phyloP scores from a whole-genome alignment of 2,113 vertebrate genomes.

The Cyanoderma ruficeps region DNA sequence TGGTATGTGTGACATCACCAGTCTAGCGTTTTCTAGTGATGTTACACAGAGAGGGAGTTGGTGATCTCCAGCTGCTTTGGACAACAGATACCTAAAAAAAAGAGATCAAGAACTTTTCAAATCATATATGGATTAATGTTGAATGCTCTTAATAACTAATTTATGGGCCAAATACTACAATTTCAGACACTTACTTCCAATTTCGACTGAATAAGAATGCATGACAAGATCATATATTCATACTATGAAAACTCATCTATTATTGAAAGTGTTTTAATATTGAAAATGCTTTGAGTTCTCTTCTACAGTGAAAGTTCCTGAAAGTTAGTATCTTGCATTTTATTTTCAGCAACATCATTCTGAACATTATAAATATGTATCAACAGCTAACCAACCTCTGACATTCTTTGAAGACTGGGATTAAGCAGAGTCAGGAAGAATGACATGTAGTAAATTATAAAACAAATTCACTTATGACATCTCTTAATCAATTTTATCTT shows the following conservation, averaged over 20 bases:
- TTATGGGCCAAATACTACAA: neutral
- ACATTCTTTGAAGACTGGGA: neutral
- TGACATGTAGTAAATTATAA: neutral
- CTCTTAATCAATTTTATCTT: neutral
- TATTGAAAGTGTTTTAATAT: neutral
- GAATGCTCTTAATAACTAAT: neutral
- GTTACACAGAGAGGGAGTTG: constrained; percentile 72
- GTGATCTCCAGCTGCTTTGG: constrained; percentile 74
- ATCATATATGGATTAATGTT: neutral
- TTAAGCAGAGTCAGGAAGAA: neutral
- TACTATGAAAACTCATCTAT: neutral
- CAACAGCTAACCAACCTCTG: neutral
- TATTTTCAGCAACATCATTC: neutral
- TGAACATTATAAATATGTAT: neutral
- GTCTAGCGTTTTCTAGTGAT: constrained; percentile 61
- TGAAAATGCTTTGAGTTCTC: neutral
- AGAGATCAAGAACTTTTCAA: constrained; percentile 55
- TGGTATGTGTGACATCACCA: constrained; percentile 66
- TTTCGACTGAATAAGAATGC: neutral
- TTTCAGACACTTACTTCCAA: neutral
- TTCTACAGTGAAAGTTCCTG: neutral
- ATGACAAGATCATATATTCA: neutral
- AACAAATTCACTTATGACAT: neutral
- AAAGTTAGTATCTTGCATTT: neutral
- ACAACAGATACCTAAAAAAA: constrained; percentile 72